Evolutionary conservation across 2,888 invertebrate species (phyloP).

Genomic region (Elmis aenea): DNA sequence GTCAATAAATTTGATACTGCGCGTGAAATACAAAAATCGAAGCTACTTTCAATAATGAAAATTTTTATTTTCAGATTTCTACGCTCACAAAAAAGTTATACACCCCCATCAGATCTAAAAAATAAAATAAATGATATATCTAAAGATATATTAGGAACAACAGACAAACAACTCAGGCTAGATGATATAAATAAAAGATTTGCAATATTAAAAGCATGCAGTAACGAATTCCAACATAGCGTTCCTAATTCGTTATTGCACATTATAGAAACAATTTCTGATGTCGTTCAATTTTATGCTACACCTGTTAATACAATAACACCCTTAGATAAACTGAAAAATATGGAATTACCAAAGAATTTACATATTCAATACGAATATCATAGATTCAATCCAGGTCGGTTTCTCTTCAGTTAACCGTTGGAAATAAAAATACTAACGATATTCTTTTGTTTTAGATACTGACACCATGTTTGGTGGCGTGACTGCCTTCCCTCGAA

Average conservation of each 20-base stretch:
- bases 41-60: conserved; percentile 5
- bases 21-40: conserved; percentile 34
- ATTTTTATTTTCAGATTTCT: conserved; percentile 59
- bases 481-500: conserved; percentile 76
- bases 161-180: conserved; percentile 44
- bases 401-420: too few relatives aligned
- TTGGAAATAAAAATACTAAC: too few relatives aligned
- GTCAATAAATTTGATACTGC: conserved; percentile 46
- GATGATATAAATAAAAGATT: conserved; percentile 57
- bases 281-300: conserved; percentile 66
- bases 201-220: conserved; percentile 64
- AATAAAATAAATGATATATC: conserved; percentile 60
- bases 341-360: conserved; percentile 77
- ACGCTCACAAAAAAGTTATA: conserved; percentile 68
- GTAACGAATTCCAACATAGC: conserved; percentile 65
- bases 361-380: conserved; percentile 79
- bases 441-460: conserved; percentile 48
- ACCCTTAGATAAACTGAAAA: conserved; percentile 68
- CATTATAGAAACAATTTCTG: conserved; percentile 68
- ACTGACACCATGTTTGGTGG: conserved; percentile 71
- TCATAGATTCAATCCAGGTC: conserved; percentile 77
- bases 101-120: conserved; percentile 62
- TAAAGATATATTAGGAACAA: conserved; percentile 48
- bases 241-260: conserved; percentile 82
- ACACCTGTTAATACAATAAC: conserved; percentile 65